Evolutionary conservation across 2,113 vertebrate genomes (phyloP), one percentile per base, ranked within the genome.

Genomic region (Pachyramphus minor): DNA sequence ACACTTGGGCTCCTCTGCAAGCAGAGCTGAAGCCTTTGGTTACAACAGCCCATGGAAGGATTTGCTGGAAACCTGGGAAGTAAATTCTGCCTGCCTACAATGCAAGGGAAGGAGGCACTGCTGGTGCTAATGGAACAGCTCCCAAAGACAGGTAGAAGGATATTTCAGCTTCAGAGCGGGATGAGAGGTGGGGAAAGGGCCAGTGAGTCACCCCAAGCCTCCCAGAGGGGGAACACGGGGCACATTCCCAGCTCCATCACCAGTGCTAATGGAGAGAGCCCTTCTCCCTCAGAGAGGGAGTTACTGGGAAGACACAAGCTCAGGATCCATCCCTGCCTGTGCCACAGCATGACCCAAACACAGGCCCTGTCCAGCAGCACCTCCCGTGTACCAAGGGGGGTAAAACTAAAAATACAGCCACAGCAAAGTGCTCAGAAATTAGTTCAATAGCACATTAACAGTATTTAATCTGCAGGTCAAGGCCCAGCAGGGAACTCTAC

Each of bases 91-190:
- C 73, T 81, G 50, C 13, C 63, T 59, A 47, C 2, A 12, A 88
- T 17, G 15, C 39, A 28, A 20, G 30, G 30, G 39, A 83, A 37
- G 28, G 39, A 31, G 42, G 37, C 8, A 9, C 28, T 66, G 24
- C 73, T 42, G 5, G 21, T 14, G 47, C 13, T 14, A 35, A 28
- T 3, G 10, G 5, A n/a, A 30, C 49, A 78, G 74, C 85, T 71
- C 72, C 88, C 58, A 12, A 39, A 23, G 30, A 13, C 16, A 21
- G 28, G 64, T 0, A 41, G 28, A 24, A 45, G 5, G 52, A 10
- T 1, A 42, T 44, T 9, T 33, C 24, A 42, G 14, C 44, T 42
- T 45, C 72, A 87, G 68, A 73, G n/a, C 1, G 0, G 0, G 5
- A 16, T 8, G 67, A 9, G 53, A 63, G 60, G 60, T 2, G 2